Base-by-base conservation (phyloP, 1,140 invertebrate species). In the Ips nitidus region DNA sequence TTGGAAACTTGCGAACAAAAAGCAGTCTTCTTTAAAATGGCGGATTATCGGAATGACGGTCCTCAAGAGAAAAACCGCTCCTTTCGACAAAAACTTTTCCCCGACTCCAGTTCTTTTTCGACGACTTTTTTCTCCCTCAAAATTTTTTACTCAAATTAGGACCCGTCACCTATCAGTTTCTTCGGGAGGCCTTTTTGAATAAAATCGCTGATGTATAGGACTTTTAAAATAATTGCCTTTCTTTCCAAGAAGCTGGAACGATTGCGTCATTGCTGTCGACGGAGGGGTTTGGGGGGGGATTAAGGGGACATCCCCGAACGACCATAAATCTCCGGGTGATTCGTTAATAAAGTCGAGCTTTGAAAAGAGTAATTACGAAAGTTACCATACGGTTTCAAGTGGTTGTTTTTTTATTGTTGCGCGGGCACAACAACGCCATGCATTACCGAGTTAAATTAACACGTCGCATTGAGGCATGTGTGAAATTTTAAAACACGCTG, bases 401-500 rank as follows among this genome's bases (percentile, higher is more conserved):
- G 47, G 52, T 59, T 50, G 47, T 55, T 40, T 36, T 59, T 58
- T 67, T 60, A 58, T 41, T 41, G 41, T 50, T 59, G 36, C 53
- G 41, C 22, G 57, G 8, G 39, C 41, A 52, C 4, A n/a, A 53
- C 63, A 41, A 22, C 36, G 52, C 62, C 41, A 65, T 65, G 40
- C 52, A 65, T 65, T 65, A 65, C 43, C 8, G 39, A 52, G 65
- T 47, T 67, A 67, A 67, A 67, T 67, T 67, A 67, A 67, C 65
- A 67, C 52, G 65, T 67, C 65, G 39, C 43, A 41, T n/a, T 36
- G 65, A 67, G 57, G 65, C 57, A 60, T 67, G 65, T 60, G 65
- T 67, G 57, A 67, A 67, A 60, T 67, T 67, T 60, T 67, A 67
- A 60, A 67, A 67, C 65, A 59, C 62, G 62, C 62, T 65, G 62